Percentiles rank a stretch among this genome's conserved stretches.
These are phyloP conservation scores for Temnothorax longispinosus DNA, from an alignment of 1,140 invertebrate genomes.

Conservation along the genomic window DNA sequence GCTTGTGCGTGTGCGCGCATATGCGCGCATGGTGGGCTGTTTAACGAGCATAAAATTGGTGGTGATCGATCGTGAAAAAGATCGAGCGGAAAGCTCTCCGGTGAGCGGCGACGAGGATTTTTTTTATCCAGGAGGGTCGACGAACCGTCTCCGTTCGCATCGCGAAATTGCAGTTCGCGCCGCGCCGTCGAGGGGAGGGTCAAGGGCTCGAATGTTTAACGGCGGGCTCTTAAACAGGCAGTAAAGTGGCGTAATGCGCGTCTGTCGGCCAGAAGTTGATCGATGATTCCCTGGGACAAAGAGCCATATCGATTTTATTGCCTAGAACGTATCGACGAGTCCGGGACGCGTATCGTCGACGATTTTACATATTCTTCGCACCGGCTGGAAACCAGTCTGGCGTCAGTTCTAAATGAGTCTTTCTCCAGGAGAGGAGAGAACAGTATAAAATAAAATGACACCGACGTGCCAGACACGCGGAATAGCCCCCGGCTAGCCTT, in stretches of 20 bases:
- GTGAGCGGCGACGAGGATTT: constrained; percentile 25
- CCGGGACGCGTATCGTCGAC: not conserved
- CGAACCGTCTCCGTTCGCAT: constrained; percentile 34
- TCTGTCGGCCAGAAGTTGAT: constrained; percentile 64
- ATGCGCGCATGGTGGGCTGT: constrained; percentile 10
- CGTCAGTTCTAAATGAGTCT: constrained; percentile 20
- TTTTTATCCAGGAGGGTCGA: constrained; percentile 56
- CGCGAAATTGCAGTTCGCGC: constrained; percentile 60
- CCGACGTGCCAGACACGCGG: not conserved
- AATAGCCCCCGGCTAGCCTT: constrained; percentile 6
- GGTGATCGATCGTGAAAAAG: constrained; percentile 61
- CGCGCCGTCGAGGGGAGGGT: constrained; percentile 43
- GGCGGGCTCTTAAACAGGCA: constrained; percentile 64
- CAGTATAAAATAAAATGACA: constrained; percentile 32
- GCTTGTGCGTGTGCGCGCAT: not conserved
- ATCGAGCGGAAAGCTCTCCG: constrained; percentile 50
- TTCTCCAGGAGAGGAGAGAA: not conserved
- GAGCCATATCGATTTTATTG: constrained; percentile 70
- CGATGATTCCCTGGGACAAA: constrained; percentile 73
- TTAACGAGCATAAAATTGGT: constrained; percentile 70
- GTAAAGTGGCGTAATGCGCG: constrained; percentile 65
- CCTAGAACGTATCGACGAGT: constrained; percentile 37
- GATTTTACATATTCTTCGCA: constrained; percentile 57
- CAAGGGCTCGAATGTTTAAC: constrained; percentile 65
- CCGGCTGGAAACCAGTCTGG: constrained; percentile 35